A percentile compares a stretch with the other conserved stretches of the same genome.
phyloP scores from a whole-genome alignment of 2,888 invertebrate genomes.

The Trimorus sp. region DNA sequence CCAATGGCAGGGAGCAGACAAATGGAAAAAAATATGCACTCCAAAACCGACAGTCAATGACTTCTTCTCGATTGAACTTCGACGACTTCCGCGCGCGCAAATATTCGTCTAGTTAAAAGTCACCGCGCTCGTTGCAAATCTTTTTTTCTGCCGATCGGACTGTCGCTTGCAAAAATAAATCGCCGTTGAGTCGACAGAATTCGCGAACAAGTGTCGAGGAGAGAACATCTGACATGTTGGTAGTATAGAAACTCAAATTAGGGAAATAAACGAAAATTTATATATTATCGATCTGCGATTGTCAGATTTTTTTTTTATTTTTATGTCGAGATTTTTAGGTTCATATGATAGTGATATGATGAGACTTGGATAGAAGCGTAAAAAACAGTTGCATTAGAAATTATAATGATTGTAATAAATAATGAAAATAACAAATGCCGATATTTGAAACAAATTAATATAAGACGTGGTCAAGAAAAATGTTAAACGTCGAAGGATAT shows the following conservation, averaged over 20 bases:
- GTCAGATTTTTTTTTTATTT: too few relatives aligned
- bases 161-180: conserved; percentile 29
- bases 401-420: conserved; percentile 10
- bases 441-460: conserved; percentile 31
- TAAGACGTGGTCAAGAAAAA: conserved; percentile 30
- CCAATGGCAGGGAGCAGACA: conserved; percentile 69
- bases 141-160: conserved; percentile 29
- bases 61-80: conserved; percentile 68
- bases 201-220: neutral
- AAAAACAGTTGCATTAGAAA: too few relatives aligned
- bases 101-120: conserved; percentile 61
- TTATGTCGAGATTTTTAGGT: too few relatives aligned
- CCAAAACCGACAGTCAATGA: conserved; percentile 70
- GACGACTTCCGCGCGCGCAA: conserved; percentile 59
- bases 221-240: too few relatives aligned
- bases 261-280: too few relatives aligned
- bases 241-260: too few relatives aligned
- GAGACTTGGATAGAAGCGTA: too few relatives aligned
- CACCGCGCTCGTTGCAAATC: conserved; percentile 37
- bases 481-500: conserved; percentile 34
- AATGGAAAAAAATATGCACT: conserved; percentile 65
- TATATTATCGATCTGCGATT: too few relatives aligned
- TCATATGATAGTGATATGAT: too few relatives aligned
- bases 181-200: neutral
- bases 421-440: conserved; percentile 19